Evolutionary conservation across 2,797 vertebrate species (phyloP).

Genomic region (Myripristis murdjan): DNA sequence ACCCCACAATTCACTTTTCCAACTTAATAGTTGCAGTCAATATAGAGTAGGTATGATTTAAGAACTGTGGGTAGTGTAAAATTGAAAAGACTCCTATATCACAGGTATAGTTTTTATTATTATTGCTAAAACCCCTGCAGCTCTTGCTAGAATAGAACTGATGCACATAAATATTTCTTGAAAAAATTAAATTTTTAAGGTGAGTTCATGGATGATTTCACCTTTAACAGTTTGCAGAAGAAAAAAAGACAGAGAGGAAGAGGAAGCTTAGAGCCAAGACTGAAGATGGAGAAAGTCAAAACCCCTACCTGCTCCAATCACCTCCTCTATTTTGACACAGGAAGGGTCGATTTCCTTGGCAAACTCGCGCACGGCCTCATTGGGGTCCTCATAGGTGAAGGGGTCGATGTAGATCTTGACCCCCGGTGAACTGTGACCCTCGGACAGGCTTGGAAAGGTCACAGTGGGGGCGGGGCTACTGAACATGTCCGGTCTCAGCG

Average conservation of each 20-base stretch:
- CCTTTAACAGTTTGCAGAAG: neutral
- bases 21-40: slow-evolving; percentile 4
- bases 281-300: neutral
- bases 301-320: slow-evolving; percentile 93
- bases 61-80: neutral
- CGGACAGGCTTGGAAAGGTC: slow-evolving; percentile 84
- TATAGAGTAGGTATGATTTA: neutral
- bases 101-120: too few relatives aligned
- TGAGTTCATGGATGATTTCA: slow-evolving; percentile 1
- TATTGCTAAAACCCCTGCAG: neutral
- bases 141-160: neutral
- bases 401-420: too few relatives aligned
- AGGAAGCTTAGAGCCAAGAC: neutral
- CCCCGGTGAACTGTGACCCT: slow-evolving; percentile 89
- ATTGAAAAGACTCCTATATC: too few relatives aligned
- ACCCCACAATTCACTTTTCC: slow-evolving; percentile 45
- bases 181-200: neutral
- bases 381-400: too few relatives aligned
- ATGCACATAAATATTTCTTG: neutral
- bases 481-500: slow-evolving; percentile 81
- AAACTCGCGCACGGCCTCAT: slow-evolving; percentile 94
- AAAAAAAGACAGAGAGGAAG: neutral
- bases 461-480: slow-evolving; percentile 78
- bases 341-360: slow-evolving; percentile 97
- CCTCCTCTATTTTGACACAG: slow-evolving; percentile 97